Evolutionary conservation across 2,113 vertebrate species (phyloP), one percentile per base, ranked within the genome.

Genomic region (Falco punctatus): DNA sequence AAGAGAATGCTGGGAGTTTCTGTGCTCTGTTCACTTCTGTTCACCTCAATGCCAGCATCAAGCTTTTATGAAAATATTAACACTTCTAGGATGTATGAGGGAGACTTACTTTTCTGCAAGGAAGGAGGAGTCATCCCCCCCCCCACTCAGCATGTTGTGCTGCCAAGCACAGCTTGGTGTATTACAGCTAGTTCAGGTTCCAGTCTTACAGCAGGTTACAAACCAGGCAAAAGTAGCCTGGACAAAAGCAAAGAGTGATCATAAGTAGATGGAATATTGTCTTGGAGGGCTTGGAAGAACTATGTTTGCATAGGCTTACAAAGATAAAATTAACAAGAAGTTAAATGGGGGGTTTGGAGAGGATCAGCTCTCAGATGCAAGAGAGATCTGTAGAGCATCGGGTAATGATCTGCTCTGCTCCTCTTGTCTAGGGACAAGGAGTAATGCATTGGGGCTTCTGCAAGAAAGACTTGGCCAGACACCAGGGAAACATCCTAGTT

Each of bases 381-480:
- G 42, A 32, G 18, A 27, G 7, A 23, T 22, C 23, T 73, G 44
- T 57, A 35, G 11, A 58, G 40, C 16, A 26, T 5, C 0, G 0
- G 24, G 21, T 27, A 30, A 24, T 33, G 15, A 65, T 54, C 21
- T 65, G 21, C 11, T 70, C 15, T 2, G 0, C 15, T 81, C 10
- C 12, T 24, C 4, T 4, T 73, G 38, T 30, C 9, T 42, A 13
- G n/a, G 33, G 26, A 38, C 17, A 35, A 62, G 48, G 51, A 46
- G 33, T 33, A 38, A 57, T 22, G 22, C 4, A 2, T 51, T 8
- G 2, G 35, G 42, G 30, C 13, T 57, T 20, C 26, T 81, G 40
- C 17, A 30, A 10, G 71, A 51, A 55, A 15, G 40, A 20, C 13
- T 66, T 82, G 40, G 48, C 44, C n/a, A 30, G 52, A 8, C 5